Conservation (phyloP, 2,888 invertebrate species). For the Meghimatium bilineatum region DNA sequence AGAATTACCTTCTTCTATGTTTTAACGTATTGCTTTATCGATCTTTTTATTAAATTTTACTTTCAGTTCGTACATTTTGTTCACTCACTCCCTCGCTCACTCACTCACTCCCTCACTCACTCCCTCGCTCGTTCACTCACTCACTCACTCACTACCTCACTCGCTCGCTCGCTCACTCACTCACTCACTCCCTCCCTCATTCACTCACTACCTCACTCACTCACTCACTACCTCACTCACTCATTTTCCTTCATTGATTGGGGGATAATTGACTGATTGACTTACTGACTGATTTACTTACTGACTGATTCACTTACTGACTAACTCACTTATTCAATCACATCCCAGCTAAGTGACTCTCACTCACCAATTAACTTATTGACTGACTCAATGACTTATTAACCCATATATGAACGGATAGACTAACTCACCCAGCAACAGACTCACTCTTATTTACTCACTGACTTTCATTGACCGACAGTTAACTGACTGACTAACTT, state of each 20-base stretch:
- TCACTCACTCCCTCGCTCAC: slow-evolving; percentile 29
- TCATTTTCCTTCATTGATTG: too few relatives aligned
- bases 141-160: not conserved
- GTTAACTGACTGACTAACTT: too few relatives aligned
- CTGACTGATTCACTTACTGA: not conserved
- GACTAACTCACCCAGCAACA: not conserved
- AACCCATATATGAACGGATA: too few relatives aligned
- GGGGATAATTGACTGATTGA: too few relatives aligned
- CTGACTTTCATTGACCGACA: not conserved
- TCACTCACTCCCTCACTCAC: slow-evolving; percentile 32
- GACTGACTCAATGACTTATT: not conserved
- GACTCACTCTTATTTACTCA: not conserved
- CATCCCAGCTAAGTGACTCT: too few relatives aligned
- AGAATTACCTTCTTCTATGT: too few relatives aligned
- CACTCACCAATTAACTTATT: too few relatives aligned
- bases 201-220: slow-evolving; percentile 16
- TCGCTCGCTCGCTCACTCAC: slow-evolving; percentile 3
- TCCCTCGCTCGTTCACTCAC: slow-evolving; percentile 24
- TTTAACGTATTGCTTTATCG: too few relatives aligned
- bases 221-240: slow-evolving; percentile 13
- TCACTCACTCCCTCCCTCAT: slow-evolving; percentile 16
- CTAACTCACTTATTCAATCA: not conserved
- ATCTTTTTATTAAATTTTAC: too few relatives aligned
- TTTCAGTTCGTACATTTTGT: not conserved
- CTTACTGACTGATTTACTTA: not conserved